A percentile compares a stretch with the other conserved stretches of the same genome.
Evolutionary conservation across 2,888 invertebrate genomes (phyloP).

Genomic region (Allacma fusca): DNA sequence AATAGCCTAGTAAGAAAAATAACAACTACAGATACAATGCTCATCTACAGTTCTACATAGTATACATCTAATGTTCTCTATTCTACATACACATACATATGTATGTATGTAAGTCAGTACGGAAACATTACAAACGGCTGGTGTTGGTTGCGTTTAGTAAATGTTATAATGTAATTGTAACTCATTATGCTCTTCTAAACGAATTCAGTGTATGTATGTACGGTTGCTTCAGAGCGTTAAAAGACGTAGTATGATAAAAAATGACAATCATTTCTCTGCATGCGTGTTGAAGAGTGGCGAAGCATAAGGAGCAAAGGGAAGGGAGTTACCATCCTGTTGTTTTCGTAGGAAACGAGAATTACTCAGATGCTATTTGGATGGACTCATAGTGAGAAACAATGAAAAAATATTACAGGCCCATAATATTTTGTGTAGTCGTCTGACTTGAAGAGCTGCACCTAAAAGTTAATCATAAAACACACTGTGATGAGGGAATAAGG

Average conservation of each 20-base stretch:
- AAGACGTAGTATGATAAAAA: not conserved
- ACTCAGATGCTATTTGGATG: not conserved
- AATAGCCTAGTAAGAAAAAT: no score
- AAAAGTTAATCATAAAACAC: conserved; percentile 17
- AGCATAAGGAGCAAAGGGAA: not conserved
- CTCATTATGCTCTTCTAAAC: no score
- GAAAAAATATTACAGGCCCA: not conserved
- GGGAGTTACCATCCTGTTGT: conserved; percentile 37
- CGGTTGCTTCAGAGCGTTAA: no score
- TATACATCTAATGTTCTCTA: no score
- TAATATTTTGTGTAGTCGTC: not conserved
- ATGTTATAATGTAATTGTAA: no score
- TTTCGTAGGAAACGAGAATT: conserved; percentile 3
- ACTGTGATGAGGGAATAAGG: conserved; percentile 7
- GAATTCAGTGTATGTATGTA: no score
- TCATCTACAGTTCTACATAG: no score
- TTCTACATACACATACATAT: no score
- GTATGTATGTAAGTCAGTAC: no score
- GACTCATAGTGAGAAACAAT: not conserved
- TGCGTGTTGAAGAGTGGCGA: not conserved
- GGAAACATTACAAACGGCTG: no score
- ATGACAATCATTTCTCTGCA: conserved; percentile 25
- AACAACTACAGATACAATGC: no score
- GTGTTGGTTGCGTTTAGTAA: no score
- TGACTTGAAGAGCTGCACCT: conserved; percentile 11